A percentile compares a stretch with the other conserved stretches of the same genome.
Conservation (phyloP, 2,797 vertebrate genomes). For the Halcyon chelicuti region DNA sequence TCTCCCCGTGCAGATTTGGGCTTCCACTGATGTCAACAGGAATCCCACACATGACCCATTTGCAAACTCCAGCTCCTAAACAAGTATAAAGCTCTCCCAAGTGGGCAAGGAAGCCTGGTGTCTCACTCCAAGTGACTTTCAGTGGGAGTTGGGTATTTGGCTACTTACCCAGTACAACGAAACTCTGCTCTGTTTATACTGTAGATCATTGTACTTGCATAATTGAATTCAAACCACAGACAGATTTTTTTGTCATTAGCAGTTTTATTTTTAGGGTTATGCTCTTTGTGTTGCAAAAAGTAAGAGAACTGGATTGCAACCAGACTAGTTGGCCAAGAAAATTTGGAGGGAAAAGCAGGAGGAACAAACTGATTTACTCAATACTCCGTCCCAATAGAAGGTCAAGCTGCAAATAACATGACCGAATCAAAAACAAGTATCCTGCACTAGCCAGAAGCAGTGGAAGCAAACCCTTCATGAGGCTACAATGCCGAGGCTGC, state of each 20-base stretch:
- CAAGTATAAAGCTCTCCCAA: neutral
- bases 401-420: neutral
- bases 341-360: neutral
- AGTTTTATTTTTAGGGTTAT: slow-evolving; percentile 5
- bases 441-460: neutral
- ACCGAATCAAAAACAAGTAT: neutral
- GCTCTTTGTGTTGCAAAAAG: neutral
- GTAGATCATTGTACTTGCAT: neutral
- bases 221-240: neutral
- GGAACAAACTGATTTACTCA: neutral
- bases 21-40: neutral
- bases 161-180: neutral
- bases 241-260: neutral
- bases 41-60: fast-evolving
- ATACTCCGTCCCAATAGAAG: neutral
- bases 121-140: neutral
- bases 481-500: neutral
- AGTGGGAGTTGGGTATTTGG: neutral
- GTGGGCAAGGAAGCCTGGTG: neutral
- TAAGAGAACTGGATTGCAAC: neutral
- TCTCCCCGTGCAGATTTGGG: neutral
- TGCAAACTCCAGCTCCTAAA: neutral
- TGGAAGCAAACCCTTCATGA: neutral
- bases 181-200: neutral
- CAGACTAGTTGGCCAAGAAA: neutral